These are phyloP conservation scores for Pardosa pseudoannulata DNA, from an alignment of 2,888 invertebrate species.

Conservation along the genomic window DNA sequence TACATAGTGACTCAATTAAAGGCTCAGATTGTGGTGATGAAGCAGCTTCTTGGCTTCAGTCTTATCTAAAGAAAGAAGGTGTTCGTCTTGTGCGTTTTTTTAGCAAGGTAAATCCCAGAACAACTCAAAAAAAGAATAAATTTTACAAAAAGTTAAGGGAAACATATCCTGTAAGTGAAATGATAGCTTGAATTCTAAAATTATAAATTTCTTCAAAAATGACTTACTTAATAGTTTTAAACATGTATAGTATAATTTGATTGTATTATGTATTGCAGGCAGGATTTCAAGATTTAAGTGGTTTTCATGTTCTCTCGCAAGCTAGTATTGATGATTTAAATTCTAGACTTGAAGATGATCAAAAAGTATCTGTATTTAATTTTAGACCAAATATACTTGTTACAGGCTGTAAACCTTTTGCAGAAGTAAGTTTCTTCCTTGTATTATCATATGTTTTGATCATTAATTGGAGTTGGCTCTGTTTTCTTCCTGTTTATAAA, in stretches of 20 bases:
- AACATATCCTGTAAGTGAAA: slow-evolving; percentile 42
- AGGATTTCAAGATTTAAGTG: slow-evolving; percentile 33
- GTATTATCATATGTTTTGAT: too few relatives aligned
- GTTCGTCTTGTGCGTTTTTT: slow-evolving; percentile 43
- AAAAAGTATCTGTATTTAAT: slow-evolving; percentile 33
- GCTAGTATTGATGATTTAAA: slow-evolving; percentile 44
- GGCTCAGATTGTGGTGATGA: slow-evolving; percentile 51
- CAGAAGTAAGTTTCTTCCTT: slow-evolving; percentile 28
- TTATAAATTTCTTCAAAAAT: too few relatives aligned
- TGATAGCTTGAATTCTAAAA: not conserved
- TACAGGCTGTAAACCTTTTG: slow-evolving; percentile 31
- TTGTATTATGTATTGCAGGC: slow-evolving; percentile 2
- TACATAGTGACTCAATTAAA: slow-evolving; percentile 29
- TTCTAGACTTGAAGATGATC: slow-evolving; percentile 7
- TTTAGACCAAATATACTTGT: slow-evolving; percentile 47
- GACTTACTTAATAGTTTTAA: too few relatives aligned
- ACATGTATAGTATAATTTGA: too few relatives aligned
- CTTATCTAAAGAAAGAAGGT: slow-evolving; percentile 27
- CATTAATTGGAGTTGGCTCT: too few relatives aligned
- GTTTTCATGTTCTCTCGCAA: slow-evolving; percentile 32
- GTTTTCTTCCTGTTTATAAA: too few relatives aligned
- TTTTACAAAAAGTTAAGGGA: slow-evolving; percentile 30
- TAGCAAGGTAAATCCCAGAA: slow-evolving; percentile 20
- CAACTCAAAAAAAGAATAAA: slow-evolving; percentile 18
- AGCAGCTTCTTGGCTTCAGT: slow-evolving; percentile 47